Conservation (phyloP, 92 coral and sea anemone species). For the Zoanthus sansibaricus region DNA sequence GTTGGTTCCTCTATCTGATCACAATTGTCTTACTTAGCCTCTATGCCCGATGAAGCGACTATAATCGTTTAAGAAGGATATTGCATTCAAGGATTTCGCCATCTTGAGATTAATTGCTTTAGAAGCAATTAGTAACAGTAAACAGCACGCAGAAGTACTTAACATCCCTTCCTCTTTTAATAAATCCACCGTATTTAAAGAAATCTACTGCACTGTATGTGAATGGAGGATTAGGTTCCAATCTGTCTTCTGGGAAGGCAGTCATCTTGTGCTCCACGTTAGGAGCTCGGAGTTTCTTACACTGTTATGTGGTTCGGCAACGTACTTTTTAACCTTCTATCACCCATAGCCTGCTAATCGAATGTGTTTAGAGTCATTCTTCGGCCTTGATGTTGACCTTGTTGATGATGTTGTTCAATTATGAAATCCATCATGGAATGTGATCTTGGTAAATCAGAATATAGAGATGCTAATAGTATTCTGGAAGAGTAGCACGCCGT, state of each 20-base stretch:
- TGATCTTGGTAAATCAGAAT: conserved; percentile 13
- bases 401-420: conserved; percentile 15
- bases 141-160: conserved; percentile 32
- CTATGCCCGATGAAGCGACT: conserved; percentile 30
- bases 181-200: conserved; percentile 29
- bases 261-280: too few species aligned
- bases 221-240: conserved; percentile 32
- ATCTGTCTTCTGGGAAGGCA: conserved; percentile 25
- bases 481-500: neutral
- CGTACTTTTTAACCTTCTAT: conserved; percentile 23
- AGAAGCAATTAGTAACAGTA: conserved; percentile 22
- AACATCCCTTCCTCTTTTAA: conserved; percentile 38
- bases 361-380: conserved; percentile 32
- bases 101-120: conserved; percentile 24
- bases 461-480: conserved; percentile 6
- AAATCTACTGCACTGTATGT: conserved; percentile 35
- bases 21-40: conserved; percentile 12
- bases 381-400: conserved; percentile 29
- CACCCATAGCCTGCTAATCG: conserved; percentile 23
- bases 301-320: conserved; percentile 9
- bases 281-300: conserved; percentile 14
- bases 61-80: conserved; percentile 35
- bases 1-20: conserved; percentile 48
- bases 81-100: conserved; percentile 17
- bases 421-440: conserved; percentile 3